These are phyloP conservation scores for Chymomyza caudatula DNA, from an alignment of 2,888 invertebrate species.

Conservation along the genomic window DNA sequence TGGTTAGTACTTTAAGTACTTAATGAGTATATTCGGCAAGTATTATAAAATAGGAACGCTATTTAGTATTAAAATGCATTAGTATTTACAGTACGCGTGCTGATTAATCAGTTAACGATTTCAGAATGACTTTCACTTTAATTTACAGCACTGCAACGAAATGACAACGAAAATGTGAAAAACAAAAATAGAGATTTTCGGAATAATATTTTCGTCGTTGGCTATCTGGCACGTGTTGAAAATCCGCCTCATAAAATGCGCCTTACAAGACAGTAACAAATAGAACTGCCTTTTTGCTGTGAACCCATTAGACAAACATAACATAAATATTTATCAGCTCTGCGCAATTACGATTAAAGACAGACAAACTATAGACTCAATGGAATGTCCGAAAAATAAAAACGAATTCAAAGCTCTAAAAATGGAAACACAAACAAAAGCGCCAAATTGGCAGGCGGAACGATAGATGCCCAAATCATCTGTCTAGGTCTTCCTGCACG, in stretches of 20 bases:
- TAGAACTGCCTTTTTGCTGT: not conserved
- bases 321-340: slow-evolving; percentile 67
- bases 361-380: slow-evolving; percentile 49
- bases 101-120: not conserved
- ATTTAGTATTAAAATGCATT: too few species aligned
- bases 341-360: slow-evolving; percentile 61
- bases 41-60: too few species aligned
- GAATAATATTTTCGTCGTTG: slow-evolving; percentile 12
- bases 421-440: slow-evolving; percentile 22
- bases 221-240: slow-evolving; percentile 47
- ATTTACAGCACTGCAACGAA: slow-evolving; percentile 36
- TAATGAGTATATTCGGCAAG: too few species aligned
- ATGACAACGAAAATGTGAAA: slow-evolving; percentile 6
- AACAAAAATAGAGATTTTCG: slow-evolving; percentile 32
- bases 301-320: slow-evolving; percentile 30
- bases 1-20: too few species aligned
- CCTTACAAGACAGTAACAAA: slow-evolving; percentile 27
- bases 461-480: slow-evolving; percentile 16
- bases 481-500: not conserved
- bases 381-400: not conserved
- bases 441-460: slow-evolving; percentile 58
- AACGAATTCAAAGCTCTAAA: not conserved
- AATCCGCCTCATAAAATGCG: slow-evolving; percentile 42
- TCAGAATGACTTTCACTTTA: slow-evolving; percentile 50
- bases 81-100: not conserved